Base-by-base conservation (phyloP, 2,888 invertebrate species). In the Orthosia gothica region DNA sequence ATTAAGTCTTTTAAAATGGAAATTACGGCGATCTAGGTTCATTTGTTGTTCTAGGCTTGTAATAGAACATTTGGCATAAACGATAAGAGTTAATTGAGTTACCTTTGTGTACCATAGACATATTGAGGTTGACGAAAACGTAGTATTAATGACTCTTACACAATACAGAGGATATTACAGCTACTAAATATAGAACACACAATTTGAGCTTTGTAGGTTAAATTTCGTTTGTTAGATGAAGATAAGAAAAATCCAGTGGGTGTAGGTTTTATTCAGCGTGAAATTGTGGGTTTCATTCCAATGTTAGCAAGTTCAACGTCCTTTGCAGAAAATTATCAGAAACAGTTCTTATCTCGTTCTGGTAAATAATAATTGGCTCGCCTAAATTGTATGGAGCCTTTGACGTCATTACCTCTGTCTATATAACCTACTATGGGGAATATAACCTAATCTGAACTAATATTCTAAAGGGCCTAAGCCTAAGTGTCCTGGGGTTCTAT, bases 41-140 rank as follows among this genome's bases (percentile, higher is more conserved):
- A 63, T 62, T 72, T 58, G 20, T 58, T 68, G 57, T 66, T 47
- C 55, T 52, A 66, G n/a, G n/a, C n/a, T n/a, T n/a, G 26, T 71
- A 23, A 57, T 40, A 68, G n/a, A 70, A 67, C 64, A 71, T 77
- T 77, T 80, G 67, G 78, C 52, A 58, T 70, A 45, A 61, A 76
- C 67, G 67, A 69, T 71, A 79, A 78, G 62, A 78, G 68, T 52
- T 77, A 83, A 72, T 83, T 16, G 55, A 52, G 66, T 15, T 26
- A 54, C 52, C 32, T 83, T 81, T 74, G 68, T 73, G 49, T 52
- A n/a, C 49, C 13, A 45, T 23, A 55, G 71, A 82, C 59, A 57
- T 57, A 81, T 68, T 79, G 45, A 71, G 68, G 68, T 79, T 71
- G 47, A 79, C 54, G 65, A 71, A 65, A 70, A 62, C 47, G 64